Base-by-base conservation (phyloP, 2,113 vertebrate genomes). In the Callipepla squamata region DNA sequence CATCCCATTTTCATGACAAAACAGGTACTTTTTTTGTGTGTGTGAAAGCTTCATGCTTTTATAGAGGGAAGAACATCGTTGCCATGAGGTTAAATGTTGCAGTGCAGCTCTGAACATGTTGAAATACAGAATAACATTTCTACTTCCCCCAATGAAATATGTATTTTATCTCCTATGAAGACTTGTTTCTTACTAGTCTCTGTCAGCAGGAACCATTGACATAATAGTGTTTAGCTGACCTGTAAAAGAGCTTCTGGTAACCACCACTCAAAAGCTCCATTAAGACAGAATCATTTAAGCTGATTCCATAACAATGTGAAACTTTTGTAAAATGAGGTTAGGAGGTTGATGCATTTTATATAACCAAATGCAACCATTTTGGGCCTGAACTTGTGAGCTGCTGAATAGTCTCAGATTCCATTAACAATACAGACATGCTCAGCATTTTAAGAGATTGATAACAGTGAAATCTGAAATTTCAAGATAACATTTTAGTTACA, bases 231-330 rank as follows among this genome's bases (percentile, higher is more conserved):
- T 97, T 97, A 92, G 82, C 76, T 95, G 91, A 97, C 97, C 97
- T 97, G 91, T 96, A 93, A 97, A 97, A 94, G 89, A 96, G 85
- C 63, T 96, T 96, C 79, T 95, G 85, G 66, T 89, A 96, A 97
- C 95, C 79, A 87, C 69, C 81, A 85, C 70, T 95, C 87, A 85
- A 91, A 44, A 95, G 87, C 94, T 96, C 95, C 95, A 85, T 96
- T 96, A 97, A 89, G 92, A 92, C 40, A 70, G 91, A 95, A 93
- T 72, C 89, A 87, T 94, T 92, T 92, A 91, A 89, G 83, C 87
- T 95, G 92, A 96, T 94, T 95, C 86, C n/a, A 3, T 86, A 95
- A 85, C 86, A 89, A 89, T 84, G 62, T 16, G 13, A 92, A 94
- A 95, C 62, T 94, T 96, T 82, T 87, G 83, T 70, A 85, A 89